phyloP scores from a whole-genome alignment of 2,113 vertebrate genomes.

The Coryphaenoides rupestris region DNA sequence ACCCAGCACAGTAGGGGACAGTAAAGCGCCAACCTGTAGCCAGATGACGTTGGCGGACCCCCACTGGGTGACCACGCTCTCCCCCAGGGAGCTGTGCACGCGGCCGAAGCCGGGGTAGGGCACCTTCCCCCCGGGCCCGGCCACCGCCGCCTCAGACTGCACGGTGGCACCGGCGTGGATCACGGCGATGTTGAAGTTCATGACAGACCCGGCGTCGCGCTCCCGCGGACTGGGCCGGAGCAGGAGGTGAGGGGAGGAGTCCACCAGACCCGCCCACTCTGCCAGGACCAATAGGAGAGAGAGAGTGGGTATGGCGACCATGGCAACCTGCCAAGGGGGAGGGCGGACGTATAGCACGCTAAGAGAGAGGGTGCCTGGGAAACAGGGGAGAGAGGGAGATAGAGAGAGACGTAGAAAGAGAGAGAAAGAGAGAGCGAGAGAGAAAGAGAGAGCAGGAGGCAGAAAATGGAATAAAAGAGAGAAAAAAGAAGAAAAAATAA shows the following conservation, averaged over 20 bases:
- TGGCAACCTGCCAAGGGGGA: slow-evolving; percentile 73
- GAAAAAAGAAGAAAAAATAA: slow-evolving; percentile 36
- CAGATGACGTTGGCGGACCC: slow-evolving; percentile 85
- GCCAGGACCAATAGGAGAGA: slow-evolving; percentile 86
- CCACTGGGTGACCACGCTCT: slow-evolving; percentile 82
- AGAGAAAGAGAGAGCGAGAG: too few species aligned
- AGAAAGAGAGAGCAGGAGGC: not conserved
- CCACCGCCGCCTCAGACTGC: slow-evolving; percentile 71
- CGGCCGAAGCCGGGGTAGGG: slow-evolving; percentile 83
- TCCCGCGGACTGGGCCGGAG: slow-evolving; percentile 76
- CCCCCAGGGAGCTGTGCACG: slow-evolving; percentile 77
- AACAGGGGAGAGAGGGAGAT: not conserved
- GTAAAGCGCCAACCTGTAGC: slow-evolving; percentile 73
- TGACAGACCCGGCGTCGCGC: slow-evolving; percentile 69
- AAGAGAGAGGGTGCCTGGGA: slow-evolving; percentile 68
- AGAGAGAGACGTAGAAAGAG: not conserved
- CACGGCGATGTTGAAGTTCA: slow-evolving; percentile 80
- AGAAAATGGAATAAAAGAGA: slow-evolving; percentile 3
- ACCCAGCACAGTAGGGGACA: too few species aligned
- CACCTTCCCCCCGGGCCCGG: slow-evolving; percentile 75
- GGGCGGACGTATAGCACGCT: slow-evolving; percentile 67
- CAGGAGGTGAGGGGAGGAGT: slow-evolving; percentile 74
- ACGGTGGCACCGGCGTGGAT: slow-evolving; percentile 73
- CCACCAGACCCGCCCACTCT: slow-evolving; percentile 76
- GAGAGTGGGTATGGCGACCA: slow-evolving; percentile 78